A percentile compares a stretch with the other conserved stretches of the same genome.
Conservation (phyloP, 2,797 vertebrate genomes). For the Cuniculus paca region DNA sequence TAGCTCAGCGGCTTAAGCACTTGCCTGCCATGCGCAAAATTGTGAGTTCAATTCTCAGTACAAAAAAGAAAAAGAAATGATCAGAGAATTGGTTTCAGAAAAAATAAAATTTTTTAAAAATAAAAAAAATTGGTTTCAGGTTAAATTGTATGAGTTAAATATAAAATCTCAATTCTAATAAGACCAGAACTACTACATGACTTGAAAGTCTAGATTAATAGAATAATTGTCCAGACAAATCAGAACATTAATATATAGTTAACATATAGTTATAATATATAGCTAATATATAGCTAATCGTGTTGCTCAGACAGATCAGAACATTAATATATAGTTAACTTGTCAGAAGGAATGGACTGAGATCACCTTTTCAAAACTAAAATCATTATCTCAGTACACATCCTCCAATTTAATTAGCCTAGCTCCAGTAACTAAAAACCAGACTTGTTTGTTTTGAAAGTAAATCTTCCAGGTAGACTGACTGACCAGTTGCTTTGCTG, state of each 20-base stretch:
- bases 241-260: neutral
- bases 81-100: too few relatives aligned
- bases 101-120: too few relatives aligned
- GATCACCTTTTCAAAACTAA: conserved; percentile 26
- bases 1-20: too few relatives aligned
- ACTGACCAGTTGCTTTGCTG: neutral
- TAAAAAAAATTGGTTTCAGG: neutral
- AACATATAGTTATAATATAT: too few relatives aligned
- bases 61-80: too few relatives aligned
- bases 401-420: conserved; percentile 28
- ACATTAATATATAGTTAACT: too few relatives aligned
- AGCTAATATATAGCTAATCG: neutral
- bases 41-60: too few relatives aligned
- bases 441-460: conserved; percentile 41
- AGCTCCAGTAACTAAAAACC: conserved; percentile 35
- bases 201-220: conserved; percentile 23
- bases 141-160: conserved; percentile 1
- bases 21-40: too few relatives aligned
- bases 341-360: conserved; percentile 33
- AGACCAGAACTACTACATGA: conserved; percentile 25
- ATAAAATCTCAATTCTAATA: conserved; percentile 38
- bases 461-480: conserved; percentile 28
- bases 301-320: too few relatives aligned
- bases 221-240: conserved; percentile 8
- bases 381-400: neutral